phyloP scores from a whole-genome alignment of 2,888 invertebrate genomes.

The Galerucella nymphaeae region DNA sequence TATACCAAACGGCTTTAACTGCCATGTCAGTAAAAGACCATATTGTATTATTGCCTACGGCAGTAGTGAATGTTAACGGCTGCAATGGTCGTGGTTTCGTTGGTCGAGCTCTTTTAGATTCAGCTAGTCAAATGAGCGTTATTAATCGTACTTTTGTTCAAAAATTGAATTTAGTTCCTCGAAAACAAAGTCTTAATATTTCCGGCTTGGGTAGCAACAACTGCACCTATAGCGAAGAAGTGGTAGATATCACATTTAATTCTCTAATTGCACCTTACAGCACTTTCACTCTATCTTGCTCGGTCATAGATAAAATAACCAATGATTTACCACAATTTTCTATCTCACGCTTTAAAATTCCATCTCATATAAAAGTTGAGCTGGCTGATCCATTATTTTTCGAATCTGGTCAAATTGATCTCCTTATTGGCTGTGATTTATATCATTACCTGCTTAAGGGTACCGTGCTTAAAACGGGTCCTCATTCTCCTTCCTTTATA shows the following conservation, averaged over 20 bases:
- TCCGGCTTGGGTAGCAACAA: conserved; percentile 2
- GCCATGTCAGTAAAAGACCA: too few relatives aligned
- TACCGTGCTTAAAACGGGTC: background rate
- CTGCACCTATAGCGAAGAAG: conserved; percentile 1
- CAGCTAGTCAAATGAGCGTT: too few relatives aligned
- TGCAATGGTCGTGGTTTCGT: too few relatives aligned
- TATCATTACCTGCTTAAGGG: background rate
- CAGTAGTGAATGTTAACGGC: too few relatives aligned
- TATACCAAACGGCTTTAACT: too few relatives aligned
- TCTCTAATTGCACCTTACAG: background rate
- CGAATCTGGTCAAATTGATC: background rate
- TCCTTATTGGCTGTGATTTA: too few relatives aligned
- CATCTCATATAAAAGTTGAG: background rate
- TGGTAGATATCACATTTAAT: background rate
- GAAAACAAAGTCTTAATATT: background rate
- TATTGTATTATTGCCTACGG: too few relatives aligned
- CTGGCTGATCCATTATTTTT: background rate
- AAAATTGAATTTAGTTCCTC: too few relatives aligned
- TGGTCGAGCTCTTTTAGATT: too few relatives aligned
- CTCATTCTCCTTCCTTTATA: background rate
- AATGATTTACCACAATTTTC: conserved; percentile 1
- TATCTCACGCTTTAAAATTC: background rate
- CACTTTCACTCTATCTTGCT: background rate
- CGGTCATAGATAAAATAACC: background rate
- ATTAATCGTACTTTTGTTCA: too few relatives aligned